These are phyloP conservation scores for Pyralis farinalis DNA, from an alignment of 2,888 invertebrate species.

Conservation along the genomic window DNA sequence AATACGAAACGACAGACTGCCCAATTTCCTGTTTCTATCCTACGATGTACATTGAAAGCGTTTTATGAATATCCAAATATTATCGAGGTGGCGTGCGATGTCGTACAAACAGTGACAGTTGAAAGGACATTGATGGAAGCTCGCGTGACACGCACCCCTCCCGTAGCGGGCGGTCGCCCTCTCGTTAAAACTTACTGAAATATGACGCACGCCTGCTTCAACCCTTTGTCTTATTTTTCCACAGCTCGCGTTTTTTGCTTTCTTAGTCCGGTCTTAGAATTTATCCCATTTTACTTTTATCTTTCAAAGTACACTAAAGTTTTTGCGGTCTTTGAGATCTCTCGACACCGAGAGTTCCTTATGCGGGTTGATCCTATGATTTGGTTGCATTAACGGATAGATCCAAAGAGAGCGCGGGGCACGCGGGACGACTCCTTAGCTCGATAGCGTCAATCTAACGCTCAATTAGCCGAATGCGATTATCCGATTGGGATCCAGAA, in stretches of 20 bases:
- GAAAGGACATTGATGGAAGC: conserved; percentile 56
- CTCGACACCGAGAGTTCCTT: conserved; percentile 34
- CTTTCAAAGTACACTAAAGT: conserved; percentile 29
- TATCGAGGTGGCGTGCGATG: conserved; percentile 30
- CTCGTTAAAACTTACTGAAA: conserved; percentile 71
- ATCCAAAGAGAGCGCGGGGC: conserved; percentile 34
- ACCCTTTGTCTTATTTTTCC: conserved; percentile 65
- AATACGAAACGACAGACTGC: too few species aligned
- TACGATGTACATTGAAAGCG: conserved; percentile 23
- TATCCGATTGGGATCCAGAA: conserved; percentile 75
- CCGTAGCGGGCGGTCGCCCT: conserved; percentile 41
- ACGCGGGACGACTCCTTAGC: conserved; percentile 37
- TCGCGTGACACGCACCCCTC: conserved; percentile 54
- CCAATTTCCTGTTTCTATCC: too few species aligned
- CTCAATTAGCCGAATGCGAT: conserved; percentile 79
- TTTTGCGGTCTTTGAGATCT: conserved; percentile 32
- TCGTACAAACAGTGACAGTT: conserved; percentile 49
- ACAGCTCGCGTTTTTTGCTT: conserved; percentile 41
- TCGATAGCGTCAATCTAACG: conserved; percentile 79
- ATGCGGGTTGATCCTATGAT: conserved; percentile 50
- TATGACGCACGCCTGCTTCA: conserved; percentile 55
- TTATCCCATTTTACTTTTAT: conserved; percentile 44
- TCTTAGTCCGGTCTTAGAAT: conserved; percentile 40
- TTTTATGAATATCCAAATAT: conserved; percentile 21
- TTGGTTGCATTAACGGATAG: conserved; percentile 53